Conservation (phyloP, 2,113 vertebrate genomes). For the Aspidoscelis tigris region DNA sequence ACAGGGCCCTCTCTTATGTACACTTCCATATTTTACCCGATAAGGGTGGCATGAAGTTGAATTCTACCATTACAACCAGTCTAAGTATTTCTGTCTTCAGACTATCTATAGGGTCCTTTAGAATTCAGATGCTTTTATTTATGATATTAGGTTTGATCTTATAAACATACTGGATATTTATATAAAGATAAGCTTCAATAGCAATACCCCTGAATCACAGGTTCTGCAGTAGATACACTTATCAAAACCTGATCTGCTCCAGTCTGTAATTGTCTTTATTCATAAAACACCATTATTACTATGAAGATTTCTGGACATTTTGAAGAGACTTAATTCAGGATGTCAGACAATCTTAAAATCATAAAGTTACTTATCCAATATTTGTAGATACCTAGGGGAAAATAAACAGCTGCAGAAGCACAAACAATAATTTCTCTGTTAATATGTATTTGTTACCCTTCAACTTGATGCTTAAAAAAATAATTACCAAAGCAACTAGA, state of each 20-base stretch:
- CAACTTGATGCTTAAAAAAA: too few species aligned
- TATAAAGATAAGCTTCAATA: not conserved
- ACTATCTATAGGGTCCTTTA: not conserved
- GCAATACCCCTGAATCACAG: not conserved
- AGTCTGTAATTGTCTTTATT: not conserved
- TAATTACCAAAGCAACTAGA: too few species aligned
- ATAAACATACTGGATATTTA: not conserved
- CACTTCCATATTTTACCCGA: too few species aligned
- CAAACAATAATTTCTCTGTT: too few species aligned
- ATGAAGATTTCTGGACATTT: not conserved
- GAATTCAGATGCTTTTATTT: not conserved
- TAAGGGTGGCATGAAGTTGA: not conserved
- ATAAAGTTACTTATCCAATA: too few species aligned
- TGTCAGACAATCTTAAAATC: too few species aligned
- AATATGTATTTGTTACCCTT: too few species aligned
- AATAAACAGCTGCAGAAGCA: too few species aligned
- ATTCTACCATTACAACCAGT: not conserved
- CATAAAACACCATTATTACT: not conserved
- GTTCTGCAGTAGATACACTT: not conserved
- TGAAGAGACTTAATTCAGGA: too few species aligned
- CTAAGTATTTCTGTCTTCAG: not conserved
- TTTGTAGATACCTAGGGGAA: too few species aligned
- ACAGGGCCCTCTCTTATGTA: too few species aligned
- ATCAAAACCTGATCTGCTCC: not conserved
- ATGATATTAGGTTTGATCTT: not conserved